Evolutionary conservation across 2,888 invertebrate genomes (phyloP), one percentile per base, ranked within the genome.

Genomic region (Diloba caeruleocephala): DNA sequence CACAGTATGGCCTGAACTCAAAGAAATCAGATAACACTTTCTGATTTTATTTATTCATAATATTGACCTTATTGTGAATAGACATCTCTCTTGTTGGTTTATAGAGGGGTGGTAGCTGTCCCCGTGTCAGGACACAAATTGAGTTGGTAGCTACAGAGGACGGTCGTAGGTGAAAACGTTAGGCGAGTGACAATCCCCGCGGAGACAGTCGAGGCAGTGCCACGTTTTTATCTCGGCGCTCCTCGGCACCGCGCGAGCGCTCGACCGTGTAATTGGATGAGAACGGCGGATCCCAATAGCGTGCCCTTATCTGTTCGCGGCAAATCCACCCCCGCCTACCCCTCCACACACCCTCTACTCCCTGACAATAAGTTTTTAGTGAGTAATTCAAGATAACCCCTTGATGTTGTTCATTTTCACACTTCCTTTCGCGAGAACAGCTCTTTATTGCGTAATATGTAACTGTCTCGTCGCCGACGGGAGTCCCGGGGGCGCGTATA

Each of bases 261-360:
- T 92, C 93, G 89, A 91, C 93, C 94, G 94, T 94, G 93, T 92
- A 92, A 92, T 92, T 92, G 92, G 93, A 93, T 92, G 92, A 92
- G 93, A 93, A 91, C 89, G 92, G 85, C 89, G 92, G 90, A 90
- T 92, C 91, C 93, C 92, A 90, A 92, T 92, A 92, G 90, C 90
- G 89, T 83, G 89, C 90, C 92, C 92, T 93, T 93, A 92, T 93
- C 92, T 92, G 91, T 92, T 93, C 92, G 90, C 92, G 90, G 89
- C 86, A 88, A 89, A 89, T 88, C 89, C 89, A 73, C 84, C 82
- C 78, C 84, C 83, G 71, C 78, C 71, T 69, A 54, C 49, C 76
- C 78, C 71, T 75, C 73, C 76, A 63, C 56, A 67, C 71, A 76
- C 84, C 81, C 74, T 72, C 76, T 68, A 78, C 75, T 78, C 84